Percentiles rank a stretch among this genome's conserved stretches.
Evolutionary conservation across 1,140 invertebrate genomes (phyloP).

Genomic region (Nixonia krombeini): DNA sequence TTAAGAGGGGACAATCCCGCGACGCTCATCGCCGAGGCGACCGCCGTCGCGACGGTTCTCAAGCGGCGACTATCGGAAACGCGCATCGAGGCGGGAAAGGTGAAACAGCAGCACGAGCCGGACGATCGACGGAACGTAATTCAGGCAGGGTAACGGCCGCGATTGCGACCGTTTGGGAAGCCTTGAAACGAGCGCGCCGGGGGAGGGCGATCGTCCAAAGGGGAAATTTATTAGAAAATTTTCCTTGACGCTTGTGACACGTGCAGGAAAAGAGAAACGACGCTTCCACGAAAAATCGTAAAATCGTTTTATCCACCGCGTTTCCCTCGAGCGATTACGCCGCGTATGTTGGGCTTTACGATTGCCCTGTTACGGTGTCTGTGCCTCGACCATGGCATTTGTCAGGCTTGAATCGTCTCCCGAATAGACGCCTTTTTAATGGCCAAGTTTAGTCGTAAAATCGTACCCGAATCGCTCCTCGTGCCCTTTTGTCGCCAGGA

Average conservation of each 20-base stretch:
- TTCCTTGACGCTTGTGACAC: constrained; percentile 24
- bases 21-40: too few relatives aligned
- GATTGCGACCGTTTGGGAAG: constrained; percentile 11
- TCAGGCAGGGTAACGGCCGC: constrained; percentile 13
- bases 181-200: constrained; percentile 33
- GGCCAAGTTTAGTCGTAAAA: constrained; percentile 37
- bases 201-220: constrained; percentile 26
- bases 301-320: constrained; percentile 48
- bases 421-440: constrained; percentile 38
- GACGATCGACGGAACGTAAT: constrained; percentile 13
- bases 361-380: constrained; percentile 35
- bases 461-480: too few relatives aligned
- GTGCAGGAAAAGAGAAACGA: constrained; percentile 5
- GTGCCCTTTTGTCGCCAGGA: too few relatives aligned
- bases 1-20: constrained; percentile 11
- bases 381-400: constrained; percentile 20
- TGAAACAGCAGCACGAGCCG: too few relatives aligned
- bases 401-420: constrained; percentile 38
- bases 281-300: constrained; percentile 48
- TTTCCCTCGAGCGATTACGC: constrained; percentile 32
- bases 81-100: too few relatives aligned
- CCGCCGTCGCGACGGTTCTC: too few relatives aligned
- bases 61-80: constrained; percentile 1
- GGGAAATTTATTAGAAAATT: constrained; percentile 37
- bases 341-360: constrained; percentile 28